phyloP scores from a whole-genome alignment of 1,140 invertebrate species.

The Trachymyrmex cornetzi region DNA sequence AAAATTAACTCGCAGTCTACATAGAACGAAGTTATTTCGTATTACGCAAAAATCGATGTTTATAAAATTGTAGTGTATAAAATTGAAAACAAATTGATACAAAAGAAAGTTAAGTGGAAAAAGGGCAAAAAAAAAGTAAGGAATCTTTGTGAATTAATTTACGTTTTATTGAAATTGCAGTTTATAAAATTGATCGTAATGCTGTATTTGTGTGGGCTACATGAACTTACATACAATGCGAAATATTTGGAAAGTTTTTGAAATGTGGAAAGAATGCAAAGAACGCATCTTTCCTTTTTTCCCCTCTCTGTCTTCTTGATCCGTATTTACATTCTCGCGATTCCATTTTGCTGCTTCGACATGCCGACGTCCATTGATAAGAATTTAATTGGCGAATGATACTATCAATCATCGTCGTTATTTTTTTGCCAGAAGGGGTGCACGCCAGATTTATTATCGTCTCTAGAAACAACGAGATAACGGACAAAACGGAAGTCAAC shows the following conservation, averaged over 20 bases:
- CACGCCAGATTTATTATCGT: conserved; percentile 49
- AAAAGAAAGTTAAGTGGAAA: no score
- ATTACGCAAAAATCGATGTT: background rate
- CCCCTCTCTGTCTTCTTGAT: background rate
- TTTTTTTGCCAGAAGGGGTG: conserved; percentile 47
- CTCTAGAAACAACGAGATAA: background rate
- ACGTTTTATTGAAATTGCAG: background rate
- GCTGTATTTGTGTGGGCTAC: background rate
- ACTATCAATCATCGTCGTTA: background rate
- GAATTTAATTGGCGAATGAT: conserved; percentile 46
- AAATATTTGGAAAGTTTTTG: background rate
- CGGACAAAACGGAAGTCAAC: background rate
- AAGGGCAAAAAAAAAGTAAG: no score
- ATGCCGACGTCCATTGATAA: background rate
- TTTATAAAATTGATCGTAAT: background rate
- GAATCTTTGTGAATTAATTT: no score
- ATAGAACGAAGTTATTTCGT: background rate
- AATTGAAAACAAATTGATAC: background rate
- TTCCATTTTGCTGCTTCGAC: background rate
- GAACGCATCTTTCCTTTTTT: background rate
- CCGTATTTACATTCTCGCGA: background rate
- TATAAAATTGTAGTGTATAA: background rate
- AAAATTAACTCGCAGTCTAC: conserved; percentile 9
- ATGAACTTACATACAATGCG: background rate
- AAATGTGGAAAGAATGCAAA: background rate